Conservation (phyloP, 2,888 invertebrate species). For the Temnothorax ravouxi region DNA sequence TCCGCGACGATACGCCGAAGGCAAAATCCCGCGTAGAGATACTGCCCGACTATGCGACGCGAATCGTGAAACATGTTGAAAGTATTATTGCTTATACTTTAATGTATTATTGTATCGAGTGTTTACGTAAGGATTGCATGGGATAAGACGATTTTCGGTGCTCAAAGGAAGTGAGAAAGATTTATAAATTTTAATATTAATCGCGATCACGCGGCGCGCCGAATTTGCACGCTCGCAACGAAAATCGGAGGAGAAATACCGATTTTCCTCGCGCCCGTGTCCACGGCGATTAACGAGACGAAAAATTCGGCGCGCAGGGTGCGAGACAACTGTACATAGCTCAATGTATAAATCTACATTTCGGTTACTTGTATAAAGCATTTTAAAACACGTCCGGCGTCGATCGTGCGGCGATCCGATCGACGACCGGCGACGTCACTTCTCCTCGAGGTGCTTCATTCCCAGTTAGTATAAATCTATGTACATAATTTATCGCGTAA, state of each 20-base stretch:
- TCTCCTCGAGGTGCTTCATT: constrained; percentile 47
- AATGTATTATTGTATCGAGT: constrained; percentile 80
- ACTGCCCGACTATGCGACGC: not conserved
- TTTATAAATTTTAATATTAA: constrained; percentile 71
- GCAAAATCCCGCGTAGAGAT: not conserved
- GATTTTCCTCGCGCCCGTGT: constrained; percentile 12
- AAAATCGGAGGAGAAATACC: not conserved
- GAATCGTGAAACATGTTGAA: constrained; percentile 81
- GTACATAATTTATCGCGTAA: constrained; percentile 73
- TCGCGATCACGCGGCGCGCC: constrained; percentile 54
- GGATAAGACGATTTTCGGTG: constrained; percentile 71
- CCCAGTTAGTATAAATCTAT: constrained; percentile 58
- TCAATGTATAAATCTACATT: constrained; percentile 82
- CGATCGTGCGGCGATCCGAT: constrained; percentile 45
- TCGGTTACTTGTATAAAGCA: constrained; percentile 79
- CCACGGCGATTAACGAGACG: constrained; percentile 14
- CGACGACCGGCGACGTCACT: constrained; percentile 33
- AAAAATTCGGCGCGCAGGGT: constrained; percentile 47
- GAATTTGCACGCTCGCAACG: constrained; percentile 26
- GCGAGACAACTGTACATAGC: constrained; percentile 80
- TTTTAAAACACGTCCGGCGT: constrained; percentile 65
- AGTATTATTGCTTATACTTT: constrained; percentile 84
- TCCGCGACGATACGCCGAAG: not conserved
- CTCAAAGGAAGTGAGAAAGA: constrained; percentile 68
- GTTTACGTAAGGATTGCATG: constrained; percentile 74